Percentiles rank a stretch among this genome's conserved stretches.
Evolutionary conservation across 2,888 invertebrate genomes (phyloP).

Genomic region (Callyntrura guangdongensis): DNA sequence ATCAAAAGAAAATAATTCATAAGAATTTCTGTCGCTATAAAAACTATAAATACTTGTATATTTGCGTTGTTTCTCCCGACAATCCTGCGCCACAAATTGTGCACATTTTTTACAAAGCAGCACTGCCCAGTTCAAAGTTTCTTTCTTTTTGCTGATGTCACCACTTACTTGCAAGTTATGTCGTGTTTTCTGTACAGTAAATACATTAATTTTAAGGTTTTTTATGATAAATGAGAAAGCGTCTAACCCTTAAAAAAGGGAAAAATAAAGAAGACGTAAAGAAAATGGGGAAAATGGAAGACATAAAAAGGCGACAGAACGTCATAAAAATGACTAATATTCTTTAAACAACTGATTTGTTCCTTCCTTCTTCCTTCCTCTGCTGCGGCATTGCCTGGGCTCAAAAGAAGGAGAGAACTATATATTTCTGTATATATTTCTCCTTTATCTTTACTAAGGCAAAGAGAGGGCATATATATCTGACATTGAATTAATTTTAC

Average conservation of each 20-base stretch:
- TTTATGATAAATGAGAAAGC: background rate
- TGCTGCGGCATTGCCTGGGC: too few relatives aligned
- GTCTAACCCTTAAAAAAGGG: background rate
- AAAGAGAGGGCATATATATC: background rate
- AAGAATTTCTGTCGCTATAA: too few relatives aligned
- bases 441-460: background rate
- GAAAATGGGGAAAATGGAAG: background rate
- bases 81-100: too few relatives aligned
- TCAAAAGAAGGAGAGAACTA: too few relatives aligned
- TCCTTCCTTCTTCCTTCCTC: conserved; percentile 73
- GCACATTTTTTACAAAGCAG: too few relatives aligned
- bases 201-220: too few relatives aligned
- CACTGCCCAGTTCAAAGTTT: too few relatives aligned
- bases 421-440: background rate
- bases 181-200: too few relatives aligned
- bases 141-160: too few relatives aligned
- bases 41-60: background rate
- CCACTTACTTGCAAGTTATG: too few relatives aligned
- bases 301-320: conserved; percentile 55
- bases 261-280: background rate
- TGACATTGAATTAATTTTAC: conserved; percentile 46
- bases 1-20: too few relatives aligned
- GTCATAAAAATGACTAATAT: conserved; percentile 71
- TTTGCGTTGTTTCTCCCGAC: background rate
- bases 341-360: conserved; percentile 70